Evolutionary conservation across 2,113 vertebrate species (phyloP).

Genomic region (Sarotherodon lohbergeri): DNA sequence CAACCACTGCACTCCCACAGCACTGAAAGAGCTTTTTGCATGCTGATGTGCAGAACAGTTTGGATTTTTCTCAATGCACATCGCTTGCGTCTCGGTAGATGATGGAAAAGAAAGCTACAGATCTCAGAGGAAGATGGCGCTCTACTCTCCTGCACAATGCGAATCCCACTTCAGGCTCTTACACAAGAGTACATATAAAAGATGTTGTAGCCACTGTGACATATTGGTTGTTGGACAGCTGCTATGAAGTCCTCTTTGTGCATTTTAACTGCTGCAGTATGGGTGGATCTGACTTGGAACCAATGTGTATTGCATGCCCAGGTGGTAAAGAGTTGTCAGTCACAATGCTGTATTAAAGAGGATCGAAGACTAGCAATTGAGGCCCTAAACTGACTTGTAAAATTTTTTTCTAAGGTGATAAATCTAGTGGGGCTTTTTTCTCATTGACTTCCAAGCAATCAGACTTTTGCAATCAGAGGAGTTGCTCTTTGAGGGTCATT

Average conservation of each 20-base stretch:
- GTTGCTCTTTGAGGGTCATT: neutral
- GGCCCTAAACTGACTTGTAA: neutral
- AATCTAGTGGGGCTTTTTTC: neutral
- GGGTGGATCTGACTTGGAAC: neutral
- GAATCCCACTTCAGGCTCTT: neutral
- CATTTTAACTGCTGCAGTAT: neutral
- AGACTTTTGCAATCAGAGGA: neutral
- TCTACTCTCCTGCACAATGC: neutral
- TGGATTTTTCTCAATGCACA: neutral
- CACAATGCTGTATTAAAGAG: neutral
- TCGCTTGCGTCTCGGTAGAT: neutral
- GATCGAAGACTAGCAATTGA: neutral
- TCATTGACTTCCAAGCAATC: neutral
- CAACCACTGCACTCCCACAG: neutral
- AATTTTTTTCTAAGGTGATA: neutral
- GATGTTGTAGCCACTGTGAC: neutral
- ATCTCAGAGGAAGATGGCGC: neutral
- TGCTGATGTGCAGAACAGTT: neutral
- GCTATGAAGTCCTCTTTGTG: neutral
- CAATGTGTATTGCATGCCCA: neutral
- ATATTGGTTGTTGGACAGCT: neutral
- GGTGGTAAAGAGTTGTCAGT: neutral
- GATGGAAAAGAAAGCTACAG: neutral
- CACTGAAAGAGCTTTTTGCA: neutral
- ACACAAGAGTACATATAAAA: neutral